phyloP scores from a whole-genome alignment of 2,888 invertebrate genomes.

The Dicycla oo region DNA sequence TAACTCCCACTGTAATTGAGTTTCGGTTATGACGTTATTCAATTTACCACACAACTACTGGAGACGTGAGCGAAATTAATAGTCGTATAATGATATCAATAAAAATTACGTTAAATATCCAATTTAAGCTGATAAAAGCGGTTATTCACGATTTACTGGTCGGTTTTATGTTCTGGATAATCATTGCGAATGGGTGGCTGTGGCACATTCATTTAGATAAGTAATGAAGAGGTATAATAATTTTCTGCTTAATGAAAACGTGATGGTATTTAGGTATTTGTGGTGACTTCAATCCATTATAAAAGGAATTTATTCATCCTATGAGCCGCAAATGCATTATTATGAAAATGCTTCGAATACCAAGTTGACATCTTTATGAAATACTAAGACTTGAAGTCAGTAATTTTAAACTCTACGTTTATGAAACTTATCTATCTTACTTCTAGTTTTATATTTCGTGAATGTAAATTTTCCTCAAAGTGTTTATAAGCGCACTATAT shows the following conservation, averaged over 20 bases:
- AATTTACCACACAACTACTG: conserved; percentile 16
- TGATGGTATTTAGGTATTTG: neutral
- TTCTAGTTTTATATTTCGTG: neutral
- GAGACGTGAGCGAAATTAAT: conserved; percentile 35
- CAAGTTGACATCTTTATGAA: conserved; percentile 27
- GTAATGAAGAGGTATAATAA: conserved; percentile 9
- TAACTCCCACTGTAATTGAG: neutral
- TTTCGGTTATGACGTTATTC: conserved; percentile 24
- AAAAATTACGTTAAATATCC: conserved; percentile 31
- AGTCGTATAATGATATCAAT: conserved; percentile 21
- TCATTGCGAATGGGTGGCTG: neutral
- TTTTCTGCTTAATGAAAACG: conserved; percentile 12
- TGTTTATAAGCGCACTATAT: no score
- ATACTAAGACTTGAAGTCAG: neutral
- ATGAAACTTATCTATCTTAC: neutral
- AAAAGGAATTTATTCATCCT: conserved; percentile 1
- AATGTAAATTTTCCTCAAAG: no score
- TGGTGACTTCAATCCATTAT: neutral
- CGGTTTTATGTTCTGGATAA: conserved; percentile 35
- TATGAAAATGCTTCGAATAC: conserved; percentile 15
- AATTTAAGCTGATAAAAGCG: conserved; percentile 23
- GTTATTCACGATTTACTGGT: conserved; percentile 21
- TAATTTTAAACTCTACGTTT: conserved; percentile 14
- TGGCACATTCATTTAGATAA: conserved; percentile 12
- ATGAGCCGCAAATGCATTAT: conserved; percentile 13